Evolutionary conservation across 2,888 invertebrate species (phyloP).

Genomic region (Neuroscelio doddi): DNA sequence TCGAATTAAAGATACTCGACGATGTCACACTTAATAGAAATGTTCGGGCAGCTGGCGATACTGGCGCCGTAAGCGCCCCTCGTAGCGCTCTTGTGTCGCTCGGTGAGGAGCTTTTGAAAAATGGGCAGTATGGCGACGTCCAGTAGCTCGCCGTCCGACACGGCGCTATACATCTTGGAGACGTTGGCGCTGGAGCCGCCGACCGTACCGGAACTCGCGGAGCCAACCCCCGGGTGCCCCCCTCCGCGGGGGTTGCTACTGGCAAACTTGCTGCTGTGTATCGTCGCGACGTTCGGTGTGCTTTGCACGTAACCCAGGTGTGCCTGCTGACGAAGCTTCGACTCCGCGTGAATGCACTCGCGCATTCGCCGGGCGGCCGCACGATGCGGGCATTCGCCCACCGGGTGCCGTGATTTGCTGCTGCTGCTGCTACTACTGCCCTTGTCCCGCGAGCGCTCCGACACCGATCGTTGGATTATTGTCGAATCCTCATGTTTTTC

Average conservation of each 20-base stretch:
- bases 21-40: constrained; percentile 96
- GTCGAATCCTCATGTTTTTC: constrained; percentile 67
- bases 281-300: constrained; percentile 77
- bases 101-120: constrained; percentile 91
- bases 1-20: constrained; percentile 88
- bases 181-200: constrained; percentile 64
- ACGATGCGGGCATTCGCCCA: constrained; percentile 64
- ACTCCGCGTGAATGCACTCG: constrained; percentile 61
- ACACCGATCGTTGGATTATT: constrained; percentile 73
- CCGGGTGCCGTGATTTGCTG: constrained; percentile 51
- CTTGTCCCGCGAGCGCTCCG: constrained; percentile 72
- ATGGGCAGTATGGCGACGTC: constrained; percentile 92
- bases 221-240: constrained; percentile 47
- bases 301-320: constrained; percentile 75
- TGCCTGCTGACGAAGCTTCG: constrained; percentile 66
- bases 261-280: constrained; percentile 74
- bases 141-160: constrained; percentile 87
- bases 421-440: too few species aligned
- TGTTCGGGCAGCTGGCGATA: constrained; percentile 93
- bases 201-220: constrained; percentile 47
- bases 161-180: constrained; percentile 81
- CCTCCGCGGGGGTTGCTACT: constrained; percentile 72
- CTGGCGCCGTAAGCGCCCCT: constrained; percentile 81
- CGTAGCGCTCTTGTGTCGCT: constrained; percentile 82
- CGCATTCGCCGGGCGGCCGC: constrained; percentile 55